Conservation (phyloP, 1,140 invertebrate species). For the Pantala flavescens region DNA sequence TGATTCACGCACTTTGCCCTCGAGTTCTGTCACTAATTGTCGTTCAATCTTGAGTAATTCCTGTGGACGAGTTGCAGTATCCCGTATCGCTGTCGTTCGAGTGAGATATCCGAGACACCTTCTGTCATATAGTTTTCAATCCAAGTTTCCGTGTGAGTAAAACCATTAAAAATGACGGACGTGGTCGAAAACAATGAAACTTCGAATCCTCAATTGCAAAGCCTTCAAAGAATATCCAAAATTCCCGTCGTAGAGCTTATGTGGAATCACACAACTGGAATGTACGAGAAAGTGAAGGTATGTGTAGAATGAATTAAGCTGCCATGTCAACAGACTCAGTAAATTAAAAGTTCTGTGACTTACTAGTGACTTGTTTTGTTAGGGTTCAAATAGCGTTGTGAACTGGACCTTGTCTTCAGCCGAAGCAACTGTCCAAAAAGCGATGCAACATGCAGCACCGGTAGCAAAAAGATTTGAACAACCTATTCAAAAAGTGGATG, state of each 20-base stretch:
- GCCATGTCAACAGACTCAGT: background rate
- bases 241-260: background rate
- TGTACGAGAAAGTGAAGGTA: constrained; percentile 8
- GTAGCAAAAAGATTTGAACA: constrained; percentile 11
- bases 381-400: constrained; percentile 10
- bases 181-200: background rate
- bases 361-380: background rate
- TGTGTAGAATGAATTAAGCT: constrained; percentile 11
- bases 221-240: background rate
- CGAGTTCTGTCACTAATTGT: background rate
- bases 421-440: constrained; percentile 10
- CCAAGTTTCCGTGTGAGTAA: background rate
- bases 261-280: background rate
- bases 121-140: no score
- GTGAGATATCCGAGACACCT: no score
- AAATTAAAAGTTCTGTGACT: background rate
- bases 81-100: no score
- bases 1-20: background rate
- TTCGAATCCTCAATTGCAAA: constrained; percentile 24
- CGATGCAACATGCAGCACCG: constrained; percentile 12
- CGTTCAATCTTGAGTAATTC: background rate
- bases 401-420: constrained; percentile 3
- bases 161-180: background rate
- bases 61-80: background rate
- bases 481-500: constrained; percentile 34